Evolutionary conservation across 2,888 invertebrate genomes (phyloP).

Genomic region (Thereva nobilitata): DNA sequence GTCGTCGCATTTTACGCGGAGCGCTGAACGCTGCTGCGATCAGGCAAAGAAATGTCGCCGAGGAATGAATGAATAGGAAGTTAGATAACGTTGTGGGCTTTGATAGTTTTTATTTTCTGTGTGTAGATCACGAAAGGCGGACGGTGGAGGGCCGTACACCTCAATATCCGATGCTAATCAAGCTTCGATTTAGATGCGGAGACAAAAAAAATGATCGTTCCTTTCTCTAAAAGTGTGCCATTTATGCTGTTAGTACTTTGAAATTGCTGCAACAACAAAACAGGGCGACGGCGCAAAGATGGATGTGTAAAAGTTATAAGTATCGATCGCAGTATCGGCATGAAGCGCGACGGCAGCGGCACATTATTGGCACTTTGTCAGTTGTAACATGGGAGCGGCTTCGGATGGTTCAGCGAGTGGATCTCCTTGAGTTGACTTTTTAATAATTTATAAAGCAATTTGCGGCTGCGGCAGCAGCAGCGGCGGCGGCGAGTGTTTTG

Average conservation of each 20-base stretch:
- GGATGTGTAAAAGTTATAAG: slow-evolving; percentile 17
- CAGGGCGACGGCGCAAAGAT: not conserved
- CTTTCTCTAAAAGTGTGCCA: no score
- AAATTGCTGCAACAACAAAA: no score
- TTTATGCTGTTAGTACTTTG: no score
- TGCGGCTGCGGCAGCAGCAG: no score
- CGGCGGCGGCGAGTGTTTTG: slow-evolving; percentile 9
- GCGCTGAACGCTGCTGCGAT: slow-evolving; percentile 18
- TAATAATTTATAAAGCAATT: slow-evolving; percentile 9
- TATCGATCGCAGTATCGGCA: slow-evolving; percentile 3
- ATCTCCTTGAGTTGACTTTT: slow-evolving; percentile 31
- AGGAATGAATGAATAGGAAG: slow-evolving; percentile 34
- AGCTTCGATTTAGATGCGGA: no score
- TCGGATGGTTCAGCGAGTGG: slow-evolving; percentile 22
- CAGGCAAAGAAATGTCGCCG: slow-evolving; percentile 7
- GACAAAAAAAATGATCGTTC: no score
- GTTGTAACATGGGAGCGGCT: slow-evolving; percentile 27
- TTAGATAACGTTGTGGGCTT: slow-evolving; percentile 30
- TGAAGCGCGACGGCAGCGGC: slow-evolving; percentile 11
- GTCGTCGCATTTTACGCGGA: slow-evolving; percentile 17
- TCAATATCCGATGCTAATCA: slow-evolving; percentile 2
- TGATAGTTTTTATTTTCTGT: not conserved
- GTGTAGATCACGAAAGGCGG: not conserved
- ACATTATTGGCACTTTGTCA: not conserved
- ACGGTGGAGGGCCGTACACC: slow-evolving; percentile 9